Base-by-base conservation (phyloP, 2,888 invertebrate species). In the Melikaiella ostensackeni region DNA sequence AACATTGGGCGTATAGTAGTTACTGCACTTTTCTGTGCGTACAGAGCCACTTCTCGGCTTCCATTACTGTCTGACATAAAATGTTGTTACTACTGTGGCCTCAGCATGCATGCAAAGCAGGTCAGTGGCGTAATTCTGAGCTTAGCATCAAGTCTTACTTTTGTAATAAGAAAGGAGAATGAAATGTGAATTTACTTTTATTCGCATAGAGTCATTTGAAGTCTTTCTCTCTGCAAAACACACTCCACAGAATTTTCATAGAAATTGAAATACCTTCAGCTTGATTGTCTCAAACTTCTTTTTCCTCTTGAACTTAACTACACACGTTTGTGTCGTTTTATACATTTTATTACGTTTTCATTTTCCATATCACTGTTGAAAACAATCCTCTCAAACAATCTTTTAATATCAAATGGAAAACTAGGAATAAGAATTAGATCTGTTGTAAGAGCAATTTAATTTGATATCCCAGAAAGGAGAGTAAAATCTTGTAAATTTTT, bases 101-200 rank as follows among this genome's bases (percentile, higher is more conserved):
- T 46, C 9, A n/a, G 46, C 46, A 66, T 66, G 73, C 76, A 73
- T 73, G 30, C 61, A 73, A 73, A 59, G 46, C 59, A 73, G 73
- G 73, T 76, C 73, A 70, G n/a, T 70, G 30, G 59, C 38, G 27
- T 33, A 70, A 59, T 70, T 76, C 59, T 73, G 27, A 11, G 33
- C 30, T 61, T 33, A 13, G 30, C 24, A 46, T 59, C 59, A 35
- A 70, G 46, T 50, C 61, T 46, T 76, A 35, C 30, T 76, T 76
- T 76, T 21, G 59, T 59, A 76, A 70, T 59, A 35, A 42, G 35
- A 66, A 75, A 30, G 38, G 11, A 57, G 6, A 46, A 55, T 74
- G 55, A 27, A 70, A 70, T 70, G 42, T 42, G 30, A 75, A 38
- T 42, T 59, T 35, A 59, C 55, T 75, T 24, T 19, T 19, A 50